Percentiles rank a stretch among this genome's conserved stretches.
These are phyloP conservation scores for Hephaestus fuliginosus DNA, from an alignment of 2,797 vertebrate species.

Conservation along the genomic window DNA sequence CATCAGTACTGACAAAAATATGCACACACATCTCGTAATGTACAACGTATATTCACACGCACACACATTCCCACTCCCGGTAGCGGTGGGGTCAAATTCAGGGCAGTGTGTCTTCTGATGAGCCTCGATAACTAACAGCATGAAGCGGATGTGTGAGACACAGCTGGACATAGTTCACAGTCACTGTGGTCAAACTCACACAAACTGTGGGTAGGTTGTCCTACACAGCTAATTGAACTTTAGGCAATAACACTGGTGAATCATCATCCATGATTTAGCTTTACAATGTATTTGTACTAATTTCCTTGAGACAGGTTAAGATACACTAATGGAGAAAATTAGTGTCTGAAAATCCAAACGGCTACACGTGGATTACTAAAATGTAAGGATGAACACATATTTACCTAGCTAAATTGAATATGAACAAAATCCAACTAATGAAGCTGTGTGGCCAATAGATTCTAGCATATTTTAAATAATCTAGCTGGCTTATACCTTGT, in stretches of 20 bases:
- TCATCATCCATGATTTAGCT: background rate
- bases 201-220: conserved; percentile 4
- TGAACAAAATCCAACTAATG: background rate
- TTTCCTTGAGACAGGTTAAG: background rate
- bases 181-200: background rate
- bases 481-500: background rate
- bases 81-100: conserved; percentile 41
- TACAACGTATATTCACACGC: background rate
- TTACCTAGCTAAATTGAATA: background rate
- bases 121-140: conserved; percentile 39
- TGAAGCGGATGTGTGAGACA: conserved; percentile 43
- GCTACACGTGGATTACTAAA: background rate
- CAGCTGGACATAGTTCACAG: conserved; percentile 46
- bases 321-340: background rate
- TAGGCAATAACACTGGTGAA: background rate
- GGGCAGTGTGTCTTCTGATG: conserved; percentile 45
- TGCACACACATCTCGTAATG: conserved; percentile 36
- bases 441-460: background rate
- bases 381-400: background rate
- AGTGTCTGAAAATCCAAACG: background rate
- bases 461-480: background rate
- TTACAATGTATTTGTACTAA: background rate
- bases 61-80: conserved; percentile 14
- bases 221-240: background rate
- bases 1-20: conserved; percentile 47